Evolutionary conservation across 1,140 invertebrate species (phyloP), one percentile per base, ranked within the genome.

Genomic region (Drosophila subobscura): DNA sequence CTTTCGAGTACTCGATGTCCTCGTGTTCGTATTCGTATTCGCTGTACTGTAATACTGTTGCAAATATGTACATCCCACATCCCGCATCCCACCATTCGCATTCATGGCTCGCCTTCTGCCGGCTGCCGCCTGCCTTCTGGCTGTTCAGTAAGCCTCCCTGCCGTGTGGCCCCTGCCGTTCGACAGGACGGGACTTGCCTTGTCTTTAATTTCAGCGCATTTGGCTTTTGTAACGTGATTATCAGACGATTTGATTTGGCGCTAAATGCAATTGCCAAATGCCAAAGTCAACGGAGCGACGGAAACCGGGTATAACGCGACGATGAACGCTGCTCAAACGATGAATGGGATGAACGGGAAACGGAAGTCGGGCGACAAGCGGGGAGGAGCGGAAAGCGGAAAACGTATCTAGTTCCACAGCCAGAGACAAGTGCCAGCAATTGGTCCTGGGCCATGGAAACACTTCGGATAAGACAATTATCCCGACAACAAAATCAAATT

Each of bases 181-280:
- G 27, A 29, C 27, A 5, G 6, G 27, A 29, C 27, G 27, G 27
- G 27, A 29, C 27, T 5, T 0, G 8, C 25, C 78, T 88, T 88
- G 75, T 79, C 75, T 88, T 83, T 83, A 83, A 88, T 83, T 89
- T 79, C 78, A 55, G 70, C 78, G 67, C 89, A 91, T 77, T 91
- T 91, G 81, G 84, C 84, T 91, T 91, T 91, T 91, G 68, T 91
- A 90, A 91, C 85, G 61, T 83, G 90, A 91, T 91, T 91, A 91
- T 89, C 81, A 65, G 86, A 84, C 90, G 88, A 91, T 91, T 91
- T 91, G 88, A 91, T 91, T 91, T 91, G 85, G 81, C 85, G 81
- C 89, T 88, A 84, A 90, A 90, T 90, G 84, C 77, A 89, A 90
- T 89, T 90, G 77, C 81, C 73, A 88, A 88, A 88, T 77, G 78